These are phyloP conservation scores for Lepilemur ruficaudatus DNA, from an alignment of 2,797 vertebrate genomes.

Conservation along the genomic window DNA sequence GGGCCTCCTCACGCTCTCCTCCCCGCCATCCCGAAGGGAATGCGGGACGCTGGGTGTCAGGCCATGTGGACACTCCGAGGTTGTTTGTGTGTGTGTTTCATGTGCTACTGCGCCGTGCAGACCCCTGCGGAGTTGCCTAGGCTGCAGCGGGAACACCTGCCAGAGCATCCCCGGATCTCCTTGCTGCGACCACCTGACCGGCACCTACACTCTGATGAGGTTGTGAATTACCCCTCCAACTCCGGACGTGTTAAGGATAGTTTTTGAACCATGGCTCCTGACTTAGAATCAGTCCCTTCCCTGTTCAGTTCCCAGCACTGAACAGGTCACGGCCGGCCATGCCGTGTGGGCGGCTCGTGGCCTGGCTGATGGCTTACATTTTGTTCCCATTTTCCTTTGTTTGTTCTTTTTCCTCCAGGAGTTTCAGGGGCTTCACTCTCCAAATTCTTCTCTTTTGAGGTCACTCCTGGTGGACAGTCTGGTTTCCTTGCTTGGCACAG, in stretches of 20 bases:
- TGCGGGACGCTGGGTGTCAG: slow-evolving; percentile 56
- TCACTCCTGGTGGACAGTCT: background rate
- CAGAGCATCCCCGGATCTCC: background rate
- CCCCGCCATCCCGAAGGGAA: slow-evolving; percentile 39
- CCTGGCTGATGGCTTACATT: fast-evolving
- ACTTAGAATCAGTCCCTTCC: fast-evolving
- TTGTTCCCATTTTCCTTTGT: fast-evolving
- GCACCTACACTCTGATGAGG: slow-evolving; percentile 17
- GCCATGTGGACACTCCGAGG: slow-evolving; percentile 36
- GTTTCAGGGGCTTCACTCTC: too few relatives aligned
- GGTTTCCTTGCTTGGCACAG: background rate
- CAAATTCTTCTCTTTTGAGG: fast-evolving
- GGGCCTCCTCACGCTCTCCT: slow-evolving; percentile 49
- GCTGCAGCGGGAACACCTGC: background rate
- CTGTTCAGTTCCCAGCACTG: fast-evolving
- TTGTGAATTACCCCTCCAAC: background rate
- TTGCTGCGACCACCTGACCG: background rate
- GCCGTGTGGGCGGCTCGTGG: fast-evolving
- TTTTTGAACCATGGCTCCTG: background rate
- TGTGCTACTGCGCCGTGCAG: background rate
- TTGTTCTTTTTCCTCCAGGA: background rate
- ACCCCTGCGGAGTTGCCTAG: slow-evolving; percentile 52
- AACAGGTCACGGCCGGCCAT: fast-evolving
- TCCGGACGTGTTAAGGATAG: background rate
- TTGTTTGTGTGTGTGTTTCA: slow-evolving; percentile 8